Conservation (phyloP, 1,140 invertebrate genomes). For the Dendroctonus ponderosae region DNA sequence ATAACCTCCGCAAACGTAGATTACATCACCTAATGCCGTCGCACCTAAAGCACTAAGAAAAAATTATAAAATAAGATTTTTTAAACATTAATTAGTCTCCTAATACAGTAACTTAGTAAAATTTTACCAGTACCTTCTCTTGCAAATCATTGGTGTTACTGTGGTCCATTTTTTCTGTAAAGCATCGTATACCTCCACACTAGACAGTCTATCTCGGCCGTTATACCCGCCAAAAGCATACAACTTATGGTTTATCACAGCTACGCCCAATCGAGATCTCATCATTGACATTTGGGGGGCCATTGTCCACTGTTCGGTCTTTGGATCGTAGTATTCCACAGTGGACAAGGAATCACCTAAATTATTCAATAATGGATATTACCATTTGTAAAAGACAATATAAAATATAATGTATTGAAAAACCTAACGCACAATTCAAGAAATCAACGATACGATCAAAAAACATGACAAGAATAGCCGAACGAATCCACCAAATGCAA, state of each 20-base stretch:
- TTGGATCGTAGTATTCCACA: constrained; percentile 83
- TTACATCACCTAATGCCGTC: constrained; percentile 73
- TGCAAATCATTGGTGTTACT: constrained; percentile 80
- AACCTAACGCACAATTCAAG: too few species aligned
- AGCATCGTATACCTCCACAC: constrained; percentile 87
- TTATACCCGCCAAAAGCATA: constrained; percentile 80
- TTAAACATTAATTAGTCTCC: not conserved
- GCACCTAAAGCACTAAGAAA: constrained; percentile 74
- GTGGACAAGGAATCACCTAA: constrained; percentile 82
- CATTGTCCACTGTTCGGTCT: constrained; percentile 69
- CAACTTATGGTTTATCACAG: constrained; percentile 72
- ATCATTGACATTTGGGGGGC: constrained; percentile 85
- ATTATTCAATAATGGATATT: not conserved
- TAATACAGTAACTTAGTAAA: not conserved
- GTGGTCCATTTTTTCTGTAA: constrained; percentile 71
- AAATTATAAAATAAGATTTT: not conserved
- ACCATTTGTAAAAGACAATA: not conserved
- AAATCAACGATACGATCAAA: too few species aligned
- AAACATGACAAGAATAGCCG: too few species aligned
- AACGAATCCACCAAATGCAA: too few species aligned
- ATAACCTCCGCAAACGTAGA: constrained; percentile 89
- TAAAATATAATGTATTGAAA: too few species aligned
- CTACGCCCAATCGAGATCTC: constrained; percentile 80
- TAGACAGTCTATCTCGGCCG: constrained; percentile 75
- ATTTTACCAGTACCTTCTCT: constrained; percentile 62